phyloP scores from a whole-genome alignment of 2,888 invertebrate genomes.

The Scaptomyza flava region DNA sequence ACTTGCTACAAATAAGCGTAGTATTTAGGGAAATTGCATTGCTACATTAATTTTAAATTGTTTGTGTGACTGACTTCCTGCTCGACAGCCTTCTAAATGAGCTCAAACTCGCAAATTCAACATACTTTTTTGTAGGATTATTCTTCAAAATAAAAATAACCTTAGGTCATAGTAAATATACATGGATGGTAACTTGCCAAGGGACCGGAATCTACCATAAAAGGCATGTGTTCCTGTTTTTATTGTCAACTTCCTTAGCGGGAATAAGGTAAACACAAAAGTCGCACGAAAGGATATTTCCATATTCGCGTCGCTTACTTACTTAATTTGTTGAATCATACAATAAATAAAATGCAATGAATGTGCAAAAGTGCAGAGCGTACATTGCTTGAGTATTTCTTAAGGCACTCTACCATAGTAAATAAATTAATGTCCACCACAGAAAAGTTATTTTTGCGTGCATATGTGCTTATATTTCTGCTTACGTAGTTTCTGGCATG shows the following conservation, averaged over 20 bases:
- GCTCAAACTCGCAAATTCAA: constrained; percentile 17
- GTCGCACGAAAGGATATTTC: constrained; percentile 62
- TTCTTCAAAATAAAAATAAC: background rate
- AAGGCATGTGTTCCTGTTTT: constrained; percentile 57
- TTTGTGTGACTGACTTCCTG: constrained; percentile 6
- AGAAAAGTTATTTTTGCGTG: constrained; percentile 52
- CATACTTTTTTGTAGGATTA: too few species aligned
- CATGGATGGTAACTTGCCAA: constrained; percentile 1
- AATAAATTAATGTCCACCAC: constrained; percentile 68
- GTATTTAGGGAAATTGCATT: background rate
- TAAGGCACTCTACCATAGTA: constrained; percentile 30
- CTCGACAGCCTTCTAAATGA: background rate
- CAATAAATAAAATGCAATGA: constrained; percentile 70
- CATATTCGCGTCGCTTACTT: constrained; percentile 69
- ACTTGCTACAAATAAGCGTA: too few species aligned
- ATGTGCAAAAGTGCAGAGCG: constrained; percentile 65
- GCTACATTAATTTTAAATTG: too few species aligned
- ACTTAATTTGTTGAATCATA: constrained; percentile 71
- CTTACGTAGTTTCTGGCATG: constrained; percentile 43
- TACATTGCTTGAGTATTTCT: constrained; percentile 54
- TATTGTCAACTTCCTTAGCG: constrained; percentile 54
- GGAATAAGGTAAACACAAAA: background rate
- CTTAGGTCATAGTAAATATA: background rate
- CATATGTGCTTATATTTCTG: constrained; percentile 41
- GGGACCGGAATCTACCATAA: constrained; percentile 20